Evolutionary conservation across 2,113 vertebrate species (phyloP), one percentile per base, ranked within the genome.

Genomic region (Ophiodon elongatus): DNA sequence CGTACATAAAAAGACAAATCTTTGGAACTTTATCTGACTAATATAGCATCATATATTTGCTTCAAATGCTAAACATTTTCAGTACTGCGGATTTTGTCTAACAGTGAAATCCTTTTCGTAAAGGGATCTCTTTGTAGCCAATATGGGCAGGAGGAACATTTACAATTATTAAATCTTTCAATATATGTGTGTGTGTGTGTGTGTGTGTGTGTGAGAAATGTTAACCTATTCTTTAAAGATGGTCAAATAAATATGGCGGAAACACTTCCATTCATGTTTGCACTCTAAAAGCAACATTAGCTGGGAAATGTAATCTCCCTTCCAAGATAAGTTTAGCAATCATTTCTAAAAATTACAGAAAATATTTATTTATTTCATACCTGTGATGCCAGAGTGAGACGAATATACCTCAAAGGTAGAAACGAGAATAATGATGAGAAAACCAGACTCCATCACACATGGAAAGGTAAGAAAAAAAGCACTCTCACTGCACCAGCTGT

Each of bases 391-490:
- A 33, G 21, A 4, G 1, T 47, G 31, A 69, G 84, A 47, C 50
- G 87, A 78, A 82, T 69, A 59, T 56, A 76, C 43, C 14, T 29
- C 67, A 62, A 74, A 72, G 4, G 76, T 73, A 82, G 78, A 85
- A n/a, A 83, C 2, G 6, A 94, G 39, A 76, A 87, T 43, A 15
- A 89, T 71, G 57, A 54, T 47, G 82, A 93, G 84, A 81, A 84
- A 81, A 70, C 4, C 79, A 75, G 74, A 86, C 81, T 91, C 90
- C 94, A 95, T 95, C 50, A 68, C 82, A 65, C 74, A 74, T 71
- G 83, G 37, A 76, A 78, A 65, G 68, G 31, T 73, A 77, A 77
- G 4, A 17, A 33, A 60, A 71, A 47, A 31, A 6, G 7, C 14
- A 45, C 60, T 77, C 37, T 73, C 25, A 33, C 43, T 78, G 76